Evolutionary conservation across 2,888 invertebrate genomes (phyloP), one percentile per base, ranked within the genome.

Genomic region (Neocrepidodera transversa): DNA sequence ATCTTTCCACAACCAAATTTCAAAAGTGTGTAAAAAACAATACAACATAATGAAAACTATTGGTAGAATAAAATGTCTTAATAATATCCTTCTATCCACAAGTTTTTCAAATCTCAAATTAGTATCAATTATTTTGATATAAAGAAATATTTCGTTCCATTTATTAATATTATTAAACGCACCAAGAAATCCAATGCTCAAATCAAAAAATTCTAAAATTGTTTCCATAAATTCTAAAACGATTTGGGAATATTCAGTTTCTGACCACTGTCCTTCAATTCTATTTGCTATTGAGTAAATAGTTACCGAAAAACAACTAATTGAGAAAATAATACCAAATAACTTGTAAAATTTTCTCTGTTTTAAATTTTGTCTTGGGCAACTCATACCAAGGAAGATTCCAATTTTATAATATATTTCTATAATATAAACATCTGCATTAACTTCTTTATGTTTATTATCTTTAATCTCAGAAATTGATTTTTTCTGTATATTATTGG

Each of bases 1-100:
- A 10, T 20, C n/a, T n/a, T 42, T 14, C 60, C 60, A 63, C 11
- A 47, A 28, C 1, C 47, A 10, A 10, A 58, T 16, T 23, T 63
- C 63, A 20, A 51, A 60, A 26, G 35, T 13, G 5, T 60, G 60
- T 7, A 63, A 16, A 1, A n/a, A 20, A 20, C 42, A 20, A 13
- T 42, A 42, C 2, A 7, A 2, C 3, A 42, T 1, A 3, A 14
- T 13, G n/a, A 42, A 42, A 11, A 18, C 10, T n/a, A 42, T n/a
- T 5, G 10, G 20, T 13, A 42, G 5, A 11, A 42, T 1, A 11
- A 42, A 20, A 11, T 42, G 20, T 11, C 2, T 5, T 1, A 42
- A 4, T 1, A 13, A 8, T 13, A n/a, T 20, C n/a, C 5, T 20
- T 42, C n/a, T 20, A 2, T 11, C n/a, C 1, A 20, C 2, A 23